phyloP scores from a whole-genome alignment of 2,888 invertebrate species.

The Ophion ellenae region DNA sequence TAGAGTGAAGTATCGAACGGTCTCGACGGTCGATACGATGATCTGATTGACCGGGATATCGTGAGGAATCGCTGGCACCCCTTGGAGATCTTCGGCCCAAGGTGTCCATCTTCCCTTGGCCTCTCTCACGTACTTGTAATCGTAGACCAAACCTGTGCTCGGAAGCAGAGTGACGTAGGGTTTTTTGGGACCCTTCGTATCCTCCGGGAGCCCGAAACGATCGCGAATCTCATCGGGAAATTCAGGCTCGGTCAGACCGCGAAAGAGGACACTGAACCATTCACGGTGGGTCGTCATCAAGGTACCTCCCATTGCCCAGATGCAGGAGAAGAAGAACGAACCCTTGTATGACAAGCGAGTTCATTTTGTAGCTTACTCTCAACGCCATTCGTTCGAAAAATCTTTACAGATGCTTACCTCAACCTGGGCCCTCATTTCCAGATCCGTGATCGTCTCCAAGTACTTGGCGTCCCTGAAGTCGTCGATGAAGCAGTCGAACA shows the following conservation, averaged over 20 bases:
- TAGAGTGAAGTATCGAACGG: slow-evolving; percentile 92
- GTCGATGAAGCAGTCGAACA: slow-evolving; percentile 95
- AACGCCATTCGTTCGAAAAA: slow-evolving; percentile 24
- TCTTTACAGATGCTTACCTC: slow-evolving; percentile 85
- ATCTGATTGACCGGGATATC: slow-evolving; percentile 97
- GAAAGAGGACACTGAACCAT: slow-evolving; percentile 90
- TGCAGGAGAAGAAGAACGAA: slow-evolving; percentile 95
- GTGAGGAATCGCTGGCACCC: slow-evolving; percentile 91
- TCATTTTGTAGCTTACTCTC: not conserved
- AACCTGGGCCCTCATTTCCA: slow-evolving; percentile 93
- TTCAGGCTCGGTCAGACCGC: slow-evolving; percentile 92
- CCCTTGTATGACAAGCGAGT: slow-evolving; percentile 85
- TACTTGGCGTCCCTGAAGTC: slow-evolving; percentile 92
- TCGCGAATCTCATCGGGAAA: slow-evolving; percentile 89
- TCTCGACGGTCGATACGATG: slow-evolving; percentile 95
- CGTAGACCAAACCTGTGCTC: slow-evolving; percentile 91
- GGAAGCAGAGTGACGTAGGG: slow-evolving; percentile 94
- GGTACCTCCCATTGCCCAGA: slow-evolving; percentile 96
- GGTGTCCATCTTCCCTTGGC: slow-evolving; percentile 96
- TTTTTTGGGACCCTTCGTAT: slow-evolving; percentile 84
- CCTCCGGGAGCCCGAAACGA: slow-evolving; percentile 85
- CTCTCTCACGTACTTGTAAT: slow-evolving; percentile 95
- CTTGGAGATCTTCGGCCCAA: slow-evolving; percentile 93
- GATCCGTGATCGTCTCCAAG: slow-evolving; percentile 89
- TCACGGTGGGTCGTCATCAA: slow-evolving; percentile 89